A percentile compares a stretch with the other conserved stretches of the same genome.
phyloP scores from a whole-genome alignment of 1,140 invertebrate species.

The Aphelenchoides avenae region DNA sequence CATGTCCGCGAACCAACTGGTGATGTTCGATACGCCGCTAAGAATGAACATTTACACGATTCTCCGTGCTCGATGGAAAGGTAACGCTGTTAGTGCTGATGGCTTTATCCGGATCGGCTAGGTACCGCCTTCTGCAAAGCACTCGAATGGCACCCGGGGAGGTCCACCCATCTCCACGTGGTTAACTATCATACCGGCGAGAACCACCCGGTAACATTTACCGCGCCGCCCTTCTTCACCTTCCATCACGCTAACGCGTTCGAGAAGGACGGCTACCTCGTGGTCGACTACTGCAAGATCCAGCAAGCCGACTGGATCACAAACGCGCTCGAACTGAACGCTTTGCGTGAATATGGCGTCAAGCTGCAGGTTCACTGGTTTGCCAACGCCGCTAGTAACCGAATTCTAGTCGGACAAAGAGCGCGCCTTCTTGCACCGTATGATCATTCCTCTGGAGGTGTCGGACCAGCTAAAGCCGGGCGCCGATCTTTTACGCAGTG shows the following conservation, averaged over 20 bases:
- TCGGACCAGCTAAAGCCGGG: neutral
- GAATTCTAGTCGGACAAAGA: neutral
- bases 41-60: neutral
- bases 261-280: constrained; percentile 7
- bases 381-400: neutral
- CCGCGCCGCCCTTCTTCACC: neutral
- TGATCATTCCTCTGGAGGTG: constrained; percentile 3
- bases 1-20: constrained; percentile 6
- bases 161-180: neutral
- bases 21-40: constrained; percentile 7
- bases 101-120: too few relatives aligned
- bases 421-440: constrained; percentile 2
- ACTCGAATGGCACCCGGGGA: neutral
- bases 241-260: constrained; percentile 14
- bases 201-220: neutral
- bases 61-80: neutral
- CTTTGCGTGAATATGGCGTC: neutral
- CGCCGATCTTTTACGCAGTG: neutral
- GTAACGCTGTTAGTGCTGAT: neutral
- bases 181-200: too few relatives aligned
- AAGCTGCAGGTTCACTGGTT: neutral
- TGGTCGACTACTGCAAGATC: constrained; percentile 4
- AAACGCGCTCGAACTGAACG: neutral
- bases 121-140: neutral
- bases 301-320: neutral